These are phyloP conservation scores for Parazoanthus atlanticus DNA, from an alignment of 92 coral and sea anemone species.

Conservation along the genomic window DNA sequence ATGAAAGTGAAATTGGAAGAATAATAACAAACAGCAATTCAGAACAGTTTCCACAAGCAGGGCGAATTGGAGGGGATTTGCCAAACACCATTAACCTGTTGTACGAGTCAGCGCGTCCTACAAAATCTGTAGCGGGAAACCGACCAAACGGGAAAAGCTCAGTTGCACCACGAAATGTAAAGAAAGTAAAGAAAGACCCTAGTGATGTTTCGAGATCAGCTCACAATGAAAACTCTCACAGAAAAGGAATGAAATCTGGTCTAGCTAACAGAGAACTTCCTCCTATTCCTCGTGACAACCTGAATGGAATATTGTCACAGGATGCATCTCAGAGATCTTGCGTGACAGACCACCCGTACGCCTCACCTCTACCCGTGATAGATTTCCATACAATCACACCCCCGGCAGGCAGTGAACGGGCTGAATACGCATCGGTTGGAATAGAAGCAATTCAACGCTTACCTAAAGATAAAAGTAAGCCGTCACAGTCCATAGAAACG, in stretches of 20 bases:
- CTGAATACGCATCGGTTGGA: background rate
- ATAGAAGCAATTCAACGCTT: background rate
- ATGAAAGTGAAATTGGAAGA: background rate
- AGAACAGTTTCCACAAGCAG: background rate
- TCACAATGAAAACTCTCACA: background rate
- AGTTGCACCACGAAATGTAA: background rate
- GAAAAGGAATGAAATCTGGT: background rate
- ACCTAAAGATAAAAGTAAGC: background rate
- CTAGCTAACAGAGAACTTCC: slow-evolving; percentile 17
- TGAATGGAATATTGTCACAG: background rate
- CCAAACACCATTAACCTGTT: background rate
- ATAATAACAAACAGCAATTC: background rate
- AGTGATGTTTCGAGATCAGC: background rate
- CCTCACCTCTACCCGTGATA: background rate
- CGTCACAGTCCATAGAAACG: background rate
- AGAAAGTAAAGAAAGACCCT: background rate
- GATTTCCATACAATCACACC: background rate
- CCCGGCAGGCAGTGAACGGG: background rate
- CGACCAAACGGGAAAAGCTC: background rate
- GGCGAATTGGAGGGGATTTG: background rate
- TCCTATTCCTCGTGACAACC: background rate
- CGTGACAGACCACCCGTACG: background rate
- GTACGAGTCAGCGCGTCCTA: background rate
- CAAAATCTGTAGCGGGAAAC: background rate
- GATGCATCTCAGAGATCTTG: background rate